A percentile compares a stretch with the other conserved stretches of the same genome.
Evolutionary conservation across 2,113 vertebrate species (phyloP).

Genomic region (Dicentrarchus labrax): DNA sequence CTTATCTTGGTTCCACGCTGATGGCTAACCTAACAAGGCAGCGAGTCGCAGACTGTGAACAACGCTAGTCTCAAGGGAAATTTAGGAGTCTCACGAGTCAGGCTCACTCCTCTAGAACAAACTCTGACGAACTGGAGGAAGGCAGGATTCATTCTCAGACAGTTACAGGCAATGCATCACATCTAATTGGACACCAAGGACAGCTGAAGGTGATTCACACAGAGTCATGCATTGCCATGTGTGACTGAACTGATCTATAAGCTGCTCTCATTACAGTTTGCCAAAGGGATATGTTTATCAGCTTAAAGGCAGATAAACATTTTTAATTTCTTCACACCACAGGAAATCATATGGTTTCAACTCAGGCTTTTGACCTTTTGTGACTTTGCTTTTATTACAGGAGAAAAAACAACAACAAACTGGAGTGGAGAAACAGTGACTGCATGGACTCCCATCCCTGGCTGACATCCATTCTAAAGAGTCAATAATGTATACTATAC

Average conservation of each 20-base stretch:
- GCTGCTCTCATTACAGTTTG: not conserved
- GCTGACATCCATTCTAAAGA: too few relatives aligned
- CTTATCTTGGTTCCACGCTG: conserved; percentile 39
- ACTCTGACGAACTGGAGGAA: conserved; percentile 27
- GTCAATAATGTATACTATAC: too few relatives aligned
- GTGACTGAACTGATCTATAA: conserved; percentile 22
- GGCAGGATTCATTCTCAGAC: conserved; percentile 9
- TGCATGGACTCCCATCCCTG: not conserved
- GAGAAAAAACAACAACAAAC: not conserved
- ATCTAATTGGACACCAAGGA: conserved; percentile 60
- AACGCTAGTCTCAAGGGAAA: conserved; percentile 46
- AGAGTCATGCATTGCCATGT: not conserved
- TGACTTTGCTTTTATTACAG: not conserved
- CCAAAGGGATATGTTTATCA: not conserved
- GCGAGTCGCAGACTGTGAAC: conserved; percentile 25
- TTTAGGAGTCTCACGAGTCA: conserved; percentile 51
- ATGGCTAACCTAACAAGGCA: conserved; percentile 57
- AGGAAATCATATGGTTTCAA: not conserved
- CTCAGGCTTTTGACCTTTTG: not conserved
- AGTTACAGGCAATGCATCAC: conserved; percentile 23
- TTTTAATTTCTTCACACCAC: not conserved
- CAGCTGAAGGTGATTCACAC: conserved; percentile 28
- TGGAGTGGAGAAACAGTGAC: not conserved
- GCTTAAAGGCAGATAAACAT: not conserved
- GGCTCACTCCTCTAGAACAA: conserved; percentile 29